Evolutionary conservation across 2,888 invertebrate genomes (phyloP).

Genomic region (Rotaria magnacalcarata): DNA sequence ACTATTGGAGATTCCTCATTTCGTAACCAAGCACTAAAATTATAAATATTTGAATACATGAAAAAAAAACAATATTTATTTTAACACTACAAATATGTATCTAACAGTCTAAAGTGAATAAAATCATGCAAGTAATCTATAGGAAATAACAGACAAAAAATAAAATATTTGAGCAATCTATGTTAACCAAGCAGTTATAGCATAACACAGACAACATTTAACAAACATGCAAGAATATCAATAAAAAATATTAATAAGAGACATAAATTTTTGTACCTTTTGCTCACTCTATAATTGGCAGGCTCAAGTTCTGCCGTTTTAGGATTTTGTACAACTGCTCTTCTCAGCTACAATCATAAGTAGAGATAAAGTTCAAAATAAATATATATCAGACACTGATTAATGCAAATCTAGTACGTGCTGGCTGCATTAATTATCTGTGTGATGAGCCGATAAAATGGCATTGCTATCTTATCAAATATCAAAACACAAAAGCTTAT

Average conservation of each 20-base stretch:
- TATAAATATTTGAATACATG: not conserved
- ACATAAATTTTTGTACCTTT: slow-evolving; percentile 64
- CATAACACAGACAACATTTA: not conserved
- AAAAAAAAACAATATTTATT: not conserved
- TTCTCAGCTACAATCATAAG: slow-evolving; percentile 68
- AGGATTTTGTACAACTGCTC: slow-evolving; percentile 91
- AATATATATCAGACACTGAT: not conserved
- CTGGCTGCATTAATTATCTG: no score
- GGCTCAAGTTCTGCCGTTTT: slow-evolving; percentile 81
- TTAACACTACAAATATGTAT: not conserved
- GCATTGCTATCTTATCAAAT: no score
- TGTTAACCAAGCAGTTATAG: not conserved
- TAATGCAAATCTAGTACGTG: no score
- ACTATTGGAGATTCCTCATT: slow-evolving; percentile 75
- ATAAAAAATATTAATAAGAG: no score
- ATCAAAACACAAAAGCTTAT: no score
- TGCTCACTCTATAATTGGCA: slow-evolving; percentile 91
- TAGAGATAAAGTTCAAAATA: not conserved
- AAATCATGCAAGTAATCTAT: slow-evolving; percentile 1
- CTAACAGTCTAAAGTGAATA: not conserved
- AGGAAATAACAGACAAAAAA: not conserved
- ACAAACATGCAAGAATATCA: not conserved
- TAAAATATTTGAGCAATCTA: not conserved
- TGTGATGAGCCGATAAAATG: no score
- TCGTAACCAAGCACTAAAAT: slow-evolving; percentile 77